Conservation (phyloP, 2,888 invertebrate genomes). For the Automeris io region DNA sequence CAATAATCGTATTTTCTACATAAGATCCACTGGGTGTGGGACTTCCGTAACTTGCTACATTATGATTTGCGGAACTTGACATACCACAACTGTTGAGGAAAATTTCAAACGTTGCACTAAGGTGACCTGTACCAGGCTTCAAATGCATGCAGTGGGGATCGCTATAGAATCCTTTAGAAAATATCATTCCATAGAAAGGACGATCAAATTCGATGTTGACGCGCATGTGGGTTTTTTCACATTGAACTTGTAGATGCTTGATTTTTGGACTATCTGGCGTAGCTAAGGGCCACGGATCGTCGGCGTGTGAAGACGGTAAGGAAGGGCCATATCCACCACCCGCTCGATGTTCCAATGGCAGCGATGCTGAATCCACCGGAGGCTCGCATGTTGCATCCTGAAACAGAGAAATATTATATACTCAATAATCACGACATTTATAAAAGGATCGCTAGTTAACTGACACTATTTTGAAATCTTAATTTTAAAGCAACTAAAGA, state of each 20-base stretch:
- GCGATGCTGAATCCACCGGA: slow-evolving; percentile 87
- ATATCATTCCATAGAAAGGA: slow-evolving; percentile 97
- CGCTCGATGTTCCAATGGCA: slow-evolving; percentile 88
- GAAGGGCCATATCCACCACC: slow-evolving; percentile 87
- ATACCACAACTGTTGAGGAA: slow-evolving; percentile 95
- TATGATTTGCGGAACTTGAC: slow-evolving; percentile 94
- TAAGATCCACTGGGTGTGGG: slow-evolving; percentile 95
- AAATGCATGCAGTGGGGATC: slow-evolving; percentile 94
- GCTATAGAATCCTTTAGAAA: slow-evolving; percentile 95
- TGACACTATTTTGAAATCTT: too few relatives aligned
- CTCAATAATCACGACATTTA: background rate
- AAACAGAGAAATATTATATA: slow-evolving; percentile 34
- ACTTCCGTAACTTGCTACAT: slow-evolving; percentile 88
- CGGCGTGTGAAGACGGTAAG: slow-evolving; percentile 75
- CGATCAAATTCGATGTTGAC: slow-evolving; percentile 97
- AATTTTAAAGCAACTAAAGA: too few relatives aligned
- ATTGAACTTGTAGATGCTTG: slow-evolving; percentile 94
- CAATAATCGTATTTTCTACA: slow-evolving; percentile 95
- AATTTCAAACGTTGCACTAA: slow-evolving; percentile 95
- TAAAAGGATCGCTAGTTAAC: too few relatives aligned
- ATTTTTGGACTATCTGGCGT: slow-evolving; percentile 95
- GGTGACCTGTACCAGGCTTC: slow-evolving; percentile 92
- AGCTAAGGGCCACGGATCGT: slow-evolving; percentile 93
- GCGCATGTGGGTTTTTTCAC: slow-evolving; percentile 96
- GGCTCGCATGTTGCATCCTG: slow-evolving; percentile 88